These are phyloP conservation scores for Chelmon rostratus DNA, from an alignment of 2,797 vertebrate species.

Conservation along the genomic window DNA sequence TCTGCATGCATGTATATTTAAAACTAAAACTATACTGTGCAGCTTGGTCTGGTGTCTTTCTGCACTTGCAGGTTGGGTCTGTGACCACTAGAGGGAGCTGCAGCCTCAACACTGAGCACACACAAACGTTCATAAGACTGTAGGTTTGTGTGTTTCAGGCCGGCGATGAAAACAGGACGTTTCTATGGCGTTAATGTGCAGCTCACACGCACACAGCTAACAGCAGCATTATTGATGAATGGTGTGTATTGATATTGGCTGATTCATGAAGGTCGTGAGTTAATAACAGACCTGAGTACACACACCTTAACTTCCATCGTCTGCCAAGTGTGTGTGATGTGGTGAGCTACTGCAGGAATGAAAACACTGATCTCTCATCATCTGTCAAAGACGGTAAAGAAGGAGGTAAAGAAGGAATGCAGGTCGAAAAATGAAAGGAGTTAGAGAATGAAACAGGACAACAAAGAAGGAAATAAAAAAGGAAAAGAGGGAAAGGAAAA, in stretches of 20 bases:
- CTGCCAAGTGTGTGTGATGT: constrained; percentile 1
- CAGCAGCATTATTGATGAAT: constrained; percentile 9
- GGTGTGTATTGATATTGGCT: neutral
- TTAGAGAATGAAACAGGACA: no score
- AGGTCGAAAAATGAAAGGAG: neutral
- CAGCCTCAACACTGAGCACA: neutral
- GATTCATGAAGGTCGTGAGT: neutral
- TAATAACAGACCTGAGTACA: constrained; percentile 21
- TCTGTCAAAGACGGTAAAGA: neutral
- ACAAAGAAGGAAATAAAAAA: neutral
- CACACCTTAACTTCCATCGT: neutral
- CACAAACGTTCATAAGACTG: neutral
- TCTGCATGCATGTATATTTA: no score
- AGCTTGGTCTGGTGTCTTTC: no score
- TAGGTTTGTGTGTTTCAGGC: no score
- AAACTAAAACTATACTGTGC: no score
- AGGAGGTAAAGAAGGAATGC: neutral
- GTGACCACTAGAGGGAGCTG: constrained; percentile 45
- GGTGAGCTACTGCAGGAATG: neutral
- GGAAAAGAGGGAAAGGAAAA: neutral
- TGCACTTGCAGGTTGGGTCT: neutral
- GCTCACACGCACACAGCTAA: constrained; percentile 2
- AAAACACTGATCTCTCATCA: neutral
- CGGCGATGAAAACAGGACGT: no score
- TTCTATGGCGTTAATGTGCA: neutral